Conservation (phyloP, 1,140 invertebrate genomes). For the Polypedilum vanderplanki region DNA sequence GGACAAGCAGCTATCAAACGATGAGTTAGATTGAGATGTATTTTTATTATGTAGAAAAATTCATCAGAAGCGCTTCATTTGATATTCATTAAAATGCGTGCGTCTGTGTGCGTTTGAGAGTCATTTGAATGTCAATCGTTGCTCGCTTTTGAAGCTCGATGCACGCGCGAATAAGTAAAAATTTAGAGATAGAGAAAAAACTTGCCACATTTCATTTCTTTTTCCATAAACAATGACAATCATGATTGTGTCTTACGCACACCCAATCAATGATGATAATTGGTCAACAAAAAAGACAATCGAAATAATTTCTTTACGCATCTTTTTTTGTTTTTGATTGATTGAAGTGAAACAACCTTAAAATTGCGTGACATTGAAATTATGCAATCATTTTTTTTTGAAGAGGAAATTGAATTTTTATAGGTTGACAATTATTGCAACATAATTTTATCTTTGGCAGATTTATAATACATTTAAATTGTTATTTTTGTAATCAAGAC, state of each 20-base stretch:
- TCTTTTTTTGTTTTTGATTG: not conserved
- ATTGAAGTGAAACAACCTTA: not conserved
- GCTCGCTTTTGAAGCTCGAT: not conserved
- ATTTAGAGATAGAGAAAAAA: not conserved
- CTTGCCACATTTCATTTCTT: not conserved
- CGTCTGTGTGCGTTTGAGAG: slow-evolving; percentile 7
- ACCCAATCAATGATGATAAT: too few species aligned
- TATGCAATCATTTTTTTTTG: not conserved
- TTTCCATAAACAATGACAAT: not conserved
- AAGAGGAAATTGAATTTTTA: not conserved
- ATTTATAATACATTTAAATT: too few species aligned
- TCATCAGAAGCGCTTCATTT: not conserved
- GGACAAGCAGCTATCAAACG: too few species aligned
- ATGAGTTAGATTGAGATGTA: slow-evolving; percentile 1
- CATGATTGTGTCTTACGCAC: too few species aligned
- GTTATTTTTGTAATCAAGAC: too few species aligned
- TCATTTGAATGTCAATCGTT: slow-evolving; percentile 2
- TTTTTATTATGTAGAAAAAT: not conserved
- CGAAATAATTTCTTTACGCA: not conserved
- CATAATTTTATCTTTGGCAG: too few species aligned
- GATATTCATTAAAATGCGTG: slow-evolving; percentile 26
- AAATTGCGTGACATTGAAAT: not conserved
- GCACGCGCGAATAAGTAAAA: not conserved
- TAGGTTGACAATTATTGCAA: too few species aligned
- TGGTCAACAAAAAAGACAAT: not conserved